phyloP scores from a whole-genome alignment of 2,888 invertebrate species.

The Parasteatoda lunata region DNA sequence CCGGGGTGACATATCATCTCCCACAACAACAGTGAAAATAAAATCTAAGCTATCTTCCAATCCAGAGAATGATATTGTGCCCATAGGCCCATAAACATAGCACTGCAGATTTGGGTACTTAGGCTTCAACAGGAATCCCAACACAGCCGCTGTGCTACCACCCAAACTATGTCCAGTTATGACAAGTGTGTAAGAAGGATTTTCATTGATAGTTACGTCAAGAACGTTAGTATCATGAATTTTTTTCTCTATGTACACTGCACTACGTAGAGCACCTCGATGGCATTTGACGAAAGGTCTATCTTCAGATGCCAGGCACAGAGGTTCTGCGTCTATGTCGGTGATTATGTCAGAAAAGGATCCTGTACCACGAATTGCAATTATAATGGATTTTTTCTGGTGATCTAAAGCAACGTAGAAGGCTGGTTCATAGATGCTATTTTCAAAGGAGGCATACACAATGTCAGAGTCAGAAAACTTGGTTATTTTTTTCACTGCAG shows the following conservation, averaged over 20 bases:
- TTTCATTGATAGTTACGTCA: constrained; percentile 24
- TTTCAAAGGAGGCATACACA: constrained; percentile 42
- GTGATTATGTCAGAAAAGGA: constrained; percentile 59
- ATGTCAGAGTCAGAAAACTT: constrained; percentile 41
- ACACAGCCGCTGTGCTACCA: constrained; percentile 49
- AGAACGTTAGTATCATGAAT: constrained; percentile 34
- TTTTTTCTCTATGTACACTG: constrained; percentile 48
- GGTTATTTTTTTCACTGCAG: constrained; percentile 43
- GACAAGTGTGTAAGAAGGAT: constrained; percentile 40
- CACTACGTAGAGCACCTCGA: constrained; percentile 49
- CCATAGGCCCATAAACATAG: constrained; percentile 50
- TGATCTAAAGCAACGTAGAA: constrained; percentile 51
- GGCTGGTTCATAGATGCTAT: constrained; percentile 43
- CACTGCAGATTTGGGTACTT: constrained; percentile 51
- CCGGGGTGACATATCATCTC: constrained; percentile 46
- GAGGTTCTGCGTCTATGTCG: constrained; percentile 30
- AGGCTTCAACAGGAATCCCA: constrained; percentile 31
- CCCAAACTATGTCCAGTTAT: constrained; percentile 60
- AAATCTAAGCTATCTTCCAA: constrained; percentile 18
- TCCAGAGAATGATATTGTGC: constrained; percentile 17
- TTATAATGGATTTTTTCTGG: constrained; percentile 18
- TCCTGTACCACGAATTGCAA: constrained; percentile 43
- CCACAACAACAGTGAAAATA: constrained; percentile 46
- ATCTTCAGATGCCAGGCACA: constrained; percentile 3
- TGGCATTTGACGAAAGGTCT: constrained; percentile 27